Percentiles rank a stretch among this genome's conserved stretches.
Conservation (phyloP, 1,140 invertebrate species). For the Cydia amplana region DNA sequence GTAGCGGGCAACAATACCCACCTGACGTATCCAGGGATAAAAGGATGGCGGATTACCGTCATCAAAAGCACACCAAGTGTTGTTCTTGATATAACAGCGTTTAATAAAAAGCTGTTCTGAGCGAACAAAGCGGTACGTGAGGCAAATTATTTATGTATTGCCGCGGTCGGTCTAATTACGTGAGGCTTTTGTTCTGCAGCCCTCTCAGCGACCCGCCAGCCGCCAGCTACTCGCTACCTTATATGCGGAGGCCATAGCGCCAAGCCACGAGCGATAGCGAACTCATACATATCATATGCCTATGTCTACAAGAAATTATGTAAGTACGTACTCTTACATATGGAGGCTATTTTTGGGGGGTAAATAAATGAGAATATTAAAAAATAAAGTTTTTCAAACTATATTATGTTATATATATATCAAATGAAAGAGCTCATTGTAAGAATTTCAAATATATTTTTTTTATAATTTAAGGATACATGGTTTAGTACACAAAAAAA, state of each 20-base stretch:
- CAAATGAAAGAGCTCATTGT: no score
- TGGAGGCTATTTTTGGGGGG: no score
- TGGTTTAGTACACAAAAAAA: no score
- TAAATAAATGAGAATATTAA: no score
- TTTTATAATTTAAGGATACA: no score
- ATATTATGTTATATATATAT: no score
- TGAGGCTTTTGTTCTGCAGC: conserved; percentile 70
- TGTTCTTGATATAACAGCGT: conserved; percentile 73
- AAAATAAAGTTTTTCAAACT: no score
- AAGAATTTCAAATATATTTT: no score
- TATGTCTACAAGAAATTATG: background rate
- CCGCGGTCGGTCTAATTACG: conserved; percentile 76
- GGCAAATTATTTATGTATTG: conserved; percentile 79
- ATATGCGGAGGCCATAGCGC: conserved; percentile 25
- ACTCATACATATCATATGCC: background rate
- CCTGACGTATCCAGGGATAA: conserved; percentile 52
- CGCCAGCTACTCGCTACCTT: conserved; percentile 48
- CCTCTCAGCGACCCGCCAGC: conserved; percentile 44
- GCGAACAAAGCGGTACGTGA: conserved; percentile 74
- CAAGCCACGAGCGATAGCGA: background rate
- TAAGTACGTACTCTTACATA: no score
- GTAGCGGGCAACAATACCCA: conserved; percentile 20
- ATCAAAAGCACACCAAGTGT: conserved; percentile 70
- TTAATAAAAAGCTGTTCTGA: conserved; percentile 74
- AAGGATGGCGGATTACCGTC: conserved; percentile 57